Conservation (phyloP, 1,140 invertebrate genomes). For the Pomacea maculata region DNA sequence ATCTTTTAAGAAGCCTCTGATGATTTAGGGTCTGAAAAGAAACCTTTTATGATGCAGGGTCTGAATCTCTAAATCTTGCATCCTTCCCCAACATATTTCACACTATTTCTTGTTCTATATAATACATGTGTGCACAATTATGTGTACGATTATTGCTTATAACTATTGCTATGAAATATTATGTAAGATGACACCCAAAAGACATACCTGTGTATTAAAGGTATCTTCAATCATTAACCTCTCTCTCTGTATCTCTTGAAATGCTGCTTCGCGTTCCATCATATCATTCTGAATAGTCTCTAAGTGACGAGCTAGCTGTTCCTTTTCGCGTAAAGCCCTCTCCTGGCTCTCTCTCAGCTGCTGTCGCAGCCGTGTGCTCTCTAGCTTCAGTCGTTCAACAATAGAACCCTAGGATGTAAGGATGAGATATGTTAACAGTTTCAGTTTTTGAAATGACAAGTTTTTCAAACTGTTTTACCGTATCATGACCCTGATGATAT, state of each 20-base stretch:
- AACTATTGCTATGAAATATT: too few species aligned
- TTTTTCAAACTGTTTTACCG: too few species aligned
- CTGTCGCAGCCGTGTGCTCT: conserved; percentile 59
- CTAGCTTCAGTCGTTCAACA: conserved; percentile 62
- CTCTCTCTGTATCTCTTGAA: conserved; percentile 65
- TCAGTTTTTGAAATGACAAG: too few species aligned
- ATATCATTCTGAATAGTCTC: conserved; percentile 68
- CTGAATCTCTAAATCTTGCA: too few species aligned
- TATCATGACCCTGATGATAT: conserved; percentile 9
- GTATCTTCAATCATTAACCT: conserved; percentile 60
- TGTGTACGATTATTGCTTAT: too few species aligned
- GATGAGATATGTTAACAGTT: neutral
- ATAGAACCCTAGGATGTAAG: conserved; percentile 48
- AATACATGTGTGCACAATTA: too few species aligned
- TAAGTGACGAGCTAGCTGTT: conserved; percentile 64
- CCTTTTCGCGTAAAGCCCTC: conserved; percentile 65
- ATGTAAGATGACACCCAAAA: too few species aligned
- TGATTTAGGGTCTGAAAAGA: too few species aligned
- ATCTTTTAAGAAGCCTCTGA: too few species aligned
- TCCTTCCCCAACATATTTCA: too few species aligned
- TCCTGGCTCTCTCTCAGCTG: conserved; percentile 63
- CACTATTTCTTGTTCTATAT: too few species aligned
- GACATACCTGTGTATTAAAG: conserved; percentile 52
- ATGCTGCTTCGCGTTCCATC: conserved; percentile 66
- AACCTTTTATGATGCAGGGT: too few species aligned